Evolutionary conservation across 2,888 invertebrate species (phyloP).

Genomic region (Suillia variegata): DNA sequence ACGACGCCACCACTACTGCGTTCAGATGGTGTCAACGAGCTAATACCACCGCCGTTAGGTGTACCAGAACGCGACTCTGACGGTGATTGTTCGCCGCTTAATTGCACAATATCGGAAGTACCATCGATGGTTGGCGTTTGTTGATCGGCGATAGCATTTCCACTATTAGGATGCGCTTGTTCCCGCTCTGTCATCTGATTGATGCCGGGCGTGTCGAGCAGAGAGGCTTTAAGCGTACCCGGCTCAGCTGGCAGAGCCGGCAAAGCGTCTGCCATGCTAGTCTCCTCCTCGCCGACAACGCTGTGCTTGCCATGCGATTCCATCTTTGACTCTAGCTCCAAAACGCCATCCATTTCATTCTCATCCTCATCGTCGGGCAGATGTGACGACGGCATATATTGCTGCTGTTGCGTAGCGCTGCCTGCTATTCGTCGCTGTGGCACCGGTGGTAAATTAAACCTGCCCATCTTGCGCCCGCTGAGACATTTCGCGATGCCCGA

Average conservation of each 20-base stretch:
- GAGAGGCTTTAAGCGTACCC: conserved; percentile 86
- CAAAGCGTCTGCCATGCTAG: conserved; percentile 78
- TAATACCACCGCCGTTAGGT: conserved; percentile 14
- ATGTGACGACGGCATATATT: too few relatives aligned
- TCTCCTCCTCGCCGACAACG: conserved; percentile 28
- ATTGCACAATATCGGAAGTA: conserved; percentile 38
- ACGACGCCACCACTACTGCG: not conserved
- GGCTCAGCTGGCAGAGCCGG: conserved; percentile 88
- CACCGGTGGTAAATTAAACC: conserved; percentile 56
- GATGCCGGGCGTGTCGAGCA: conserved; percentile 87
- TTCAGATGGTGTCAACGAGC: conserved; percentile 23
- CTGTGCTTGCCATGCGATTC: conserved; percentile 39
- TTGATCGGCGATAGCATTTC: too few relatives aligned
- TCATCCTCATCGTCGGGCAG: conserved; percentile 40
- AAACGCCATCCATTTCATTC: conserved; percentile 50
- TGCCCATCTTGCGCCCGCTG: conserved; percentile 61
- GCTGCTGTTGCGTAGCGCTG: conserved; percentile 36
- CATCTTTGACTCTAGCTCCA: conserved; percentile 47
- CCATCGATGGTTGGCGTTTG: conserved; percentile 38
- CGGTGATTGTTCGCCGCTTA: conserved; percentile 25
- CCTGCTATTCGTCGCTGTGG: conserved; percentile 56
- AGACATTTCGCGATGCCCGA: conserved; percentile 71
- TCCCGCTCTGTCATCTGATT: conserved; percentile 94
- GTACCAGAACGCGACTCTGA: conserved; percentile 27
- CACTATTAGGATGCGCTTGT: conserved; percentile 77